A percentile compares a stretch with the other conserved stretches of the same genome.
Evolutionary conservation across 2,888 invertebrate species (phyloP).

Genomic region (Sphecodes monilicornis): DNA sequence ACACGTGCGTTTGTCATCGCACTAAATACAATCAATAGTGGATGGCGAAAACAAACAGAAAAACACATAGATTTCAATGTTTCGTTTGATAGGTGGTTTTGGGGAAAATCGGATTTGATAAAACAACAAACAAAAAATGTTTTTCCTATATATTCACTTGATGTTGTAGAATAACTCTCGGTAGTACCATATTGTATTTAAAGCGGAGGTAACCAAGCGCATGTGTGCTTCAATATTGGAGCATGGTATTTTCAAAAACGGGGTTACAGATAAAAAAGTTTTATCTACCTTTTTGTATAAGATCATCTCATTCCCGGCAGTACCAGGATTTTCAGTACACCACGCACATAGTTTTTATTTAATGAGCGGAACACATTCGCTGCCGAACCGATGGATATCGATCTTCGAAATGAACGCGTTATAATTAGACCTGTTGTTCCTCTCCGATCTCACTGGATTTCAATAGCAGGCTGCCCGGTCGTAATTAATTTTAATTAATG

Average conservation of each 20-base stretch:
- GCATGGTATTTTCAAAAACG: background rate
- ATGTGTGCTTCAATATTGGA: background rate
- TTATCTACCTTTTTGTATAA: background rate
- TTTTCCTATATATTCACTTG: background rate
- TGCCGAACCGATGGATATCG: background rate
- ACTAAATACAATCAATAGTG: background rate
- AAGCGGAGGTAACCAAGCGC: background rate
- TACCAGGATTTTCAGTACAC: background rate
- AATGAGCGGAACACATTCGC: background rate
- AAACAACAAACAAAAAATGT: background rate
- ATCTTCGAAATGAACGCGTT: background rate
- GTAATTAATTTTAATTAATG: constrained; percentile 23
- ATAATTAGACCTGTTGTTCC: background rate
- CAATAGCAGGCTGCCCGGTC: background rate
- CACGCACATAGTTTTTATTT: background rate
- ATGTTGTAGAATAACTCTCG: background rate
- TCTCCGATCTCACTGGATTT: background rate
- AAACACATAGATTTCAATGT: background rate
- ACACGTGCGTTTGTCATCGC: background rate
- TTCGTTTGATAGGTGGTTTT: background rate
- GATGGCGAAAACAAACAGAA: background rate
- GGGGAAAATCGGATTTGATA: background rate
- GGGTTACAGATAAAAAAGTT: background rate
- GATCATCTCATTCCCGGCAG: background rate
- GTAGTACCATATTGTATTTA: background rate